A percentile compares a stretch with the other conserved stretches of the same genome.
phyloP scores from a whole-genome alignment of 2,113 vertebrate species.

The Petroica traversi region DNA sequence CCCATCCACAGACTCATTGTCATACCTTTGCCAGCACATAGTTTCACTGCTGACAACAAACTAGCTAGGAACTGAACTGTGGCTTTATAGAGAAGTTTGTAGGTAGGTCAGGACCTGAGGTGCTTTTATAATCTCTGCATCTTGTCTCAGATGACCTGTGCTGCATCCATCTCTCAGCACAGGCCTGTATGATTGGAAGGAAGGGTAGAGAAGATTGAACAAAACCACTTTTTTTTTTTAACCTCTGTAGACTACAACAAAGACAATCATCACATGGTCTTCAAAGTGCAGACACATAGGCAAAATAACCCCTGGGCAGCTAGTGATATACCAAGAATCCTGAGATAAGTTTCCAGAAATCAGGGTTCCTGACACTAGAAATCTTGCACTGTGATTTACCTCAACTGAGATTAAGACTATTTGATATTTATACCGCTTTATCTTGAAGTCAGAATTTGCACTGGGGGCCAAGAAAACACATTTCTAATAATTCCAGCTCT shows the following conservation, averaged over 20 bases:
- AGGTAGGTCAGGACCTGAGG: neutral
- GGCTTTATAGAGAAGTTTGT: neutral
- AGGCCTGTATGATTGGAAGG: neutral
- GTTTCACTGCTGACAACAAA: neutral
- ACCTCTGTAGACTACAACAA: neutral
- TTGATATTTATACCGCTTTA: neutral
- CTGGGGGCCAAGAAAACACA: neutral
- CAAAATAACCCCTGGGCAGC: neutral
- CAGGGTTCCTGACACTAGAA: neutral
- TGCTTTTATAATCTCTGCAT: neutral
- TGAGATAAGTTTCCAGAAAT: neutral
- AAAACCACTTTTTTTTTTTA: neutral
- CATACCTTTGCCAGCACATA: neutral
- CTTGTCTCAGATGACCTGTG: neutral
- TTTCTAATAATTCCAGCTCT: neutral
- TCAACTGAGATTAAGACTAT: neutral
- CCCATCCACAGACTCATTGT: neutral
- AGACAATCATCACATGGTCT: neutral
- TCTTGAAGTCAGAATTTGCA: neutral
- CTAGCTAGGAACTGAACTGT: neutral
- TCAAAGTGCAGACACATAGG: neutral
- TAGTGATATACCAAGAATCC: neutral
- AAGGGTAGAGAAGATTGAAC: neutral
- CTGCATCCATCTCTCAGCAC: neutral
- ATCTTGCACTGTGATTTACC: neutral